Evolutionary conservation across 2,113 vertebrate species (phyloP), one percentile per base, ranked within the genome.

Genomic region (Nibea albiflora): DNA sequence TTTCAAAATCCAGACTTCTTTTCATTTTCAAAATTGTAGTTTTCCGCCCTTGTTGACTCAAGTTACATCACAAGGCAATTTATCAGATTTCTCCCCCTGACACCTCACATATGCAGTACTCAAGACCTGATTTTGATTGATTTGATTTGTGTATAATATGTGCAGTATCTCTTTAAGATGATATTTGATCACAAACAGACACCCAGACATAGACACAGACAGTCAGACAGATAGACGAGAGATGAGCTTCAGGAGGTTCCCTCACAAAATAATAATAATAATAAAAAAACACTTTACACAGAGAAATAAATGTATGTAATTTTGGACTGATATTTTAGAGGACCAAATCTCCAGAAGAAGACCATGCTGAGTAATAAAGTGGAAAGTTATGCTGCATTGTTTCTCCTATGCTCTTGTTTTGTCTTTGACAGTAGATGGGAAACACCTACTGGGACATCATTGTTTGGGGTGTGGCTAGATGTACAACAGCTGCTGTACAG

Each of bases 401-500:
- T 35, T 6, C 31, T 35, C 31, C 6, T 35, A 35, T 35, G 31
- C 31, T 35, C 7, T 35, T 35, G 31, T 35, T 52, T 72, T 67
- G n/a, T 17, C 3, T 57, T 50, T 31, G 35, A 73, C 56, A 52
- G 31, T 2, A 19, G 28, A 71, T 50, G 52, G 17, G 50, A 66
- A 62, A 11, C 60, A 80, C 28, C 52, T 74, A 39, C 54, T 69
- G 26, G 22, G 63, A 70, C 44, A 11, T 76, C 12, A 57, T 24
- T 73, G 16, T 2, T 54, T 67, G 61, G 39, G 28, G 20, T 50
- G 53, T 35, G 57, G 14, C 24, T 28, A 2, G 22, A 35, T 24
- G 49, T 50, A 7, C 14, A 56, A 44, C 46, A 68, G 24, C 24
- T 66, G n/a, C 35, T 60, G 24, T 35, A 64, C 11, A 17, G 0